Base-by-base conservation (phyloP, 2,113 vertebrate species). In the Myodes glareolus region DNA sequence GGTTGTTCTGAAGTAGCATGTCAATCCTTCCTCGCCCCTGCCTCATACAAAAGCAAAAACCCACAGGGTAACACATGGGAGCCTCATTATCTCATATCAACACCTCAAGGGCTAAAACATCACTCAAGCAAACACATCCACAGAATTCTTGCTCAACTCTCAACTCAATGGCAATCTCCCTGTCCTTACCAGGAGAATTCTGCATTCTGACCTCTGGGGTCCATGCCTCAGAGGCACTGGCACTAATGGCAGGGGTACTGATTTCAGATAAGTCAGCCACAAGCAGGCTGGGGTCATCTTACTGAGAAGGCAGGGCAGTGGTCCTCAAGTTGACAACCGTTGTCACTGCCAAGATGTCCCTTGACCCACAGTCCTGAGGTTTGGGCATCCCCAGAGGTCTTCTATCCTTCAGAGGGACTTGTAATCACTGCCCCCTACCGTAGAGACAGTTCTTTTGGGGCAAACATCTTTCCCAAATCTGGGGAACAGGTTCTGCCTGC, bases 151-250 rank as follows among this genome's bases (percentile, higher is more conserved):
- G 84, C 98, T 95, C 96, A 97, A 97, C 98, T 98, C 97, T 95
- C 96, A 97, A 97, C 98, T 98, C 98, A 97, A 98, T 98, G 98
- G 98, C 98, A 98, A 98, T 98, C 98, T 96, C 81, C 87, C 8
- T 27, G 84, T 97, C 95, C 96, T 97, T 76, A 1, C 95, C 61
- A 33, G 91, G 73, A 96, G 23, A 94, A 85, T 76, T 68, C 81
- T 45, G 86, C 73, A 23, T 94, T 92, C 77, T 16, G 70, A 92
- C 86, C 29, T 91, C 67, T 52, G 42, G 2, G 50, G 58, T 65
- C 68, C 50, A 10, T 1, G 75, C 8, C 5, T 78, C 23, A 7
- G 55, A n/a, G 12, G 47, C 42, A 65, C 3, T 3, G 1, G 12
- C 11, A 19, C 17, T 50, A 0, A 0, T 23, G 11, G 0, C 0